Base-by-base conservation (phyloP, 2,113 vertebrate species). In the Atractosteus spatula region DNA sequence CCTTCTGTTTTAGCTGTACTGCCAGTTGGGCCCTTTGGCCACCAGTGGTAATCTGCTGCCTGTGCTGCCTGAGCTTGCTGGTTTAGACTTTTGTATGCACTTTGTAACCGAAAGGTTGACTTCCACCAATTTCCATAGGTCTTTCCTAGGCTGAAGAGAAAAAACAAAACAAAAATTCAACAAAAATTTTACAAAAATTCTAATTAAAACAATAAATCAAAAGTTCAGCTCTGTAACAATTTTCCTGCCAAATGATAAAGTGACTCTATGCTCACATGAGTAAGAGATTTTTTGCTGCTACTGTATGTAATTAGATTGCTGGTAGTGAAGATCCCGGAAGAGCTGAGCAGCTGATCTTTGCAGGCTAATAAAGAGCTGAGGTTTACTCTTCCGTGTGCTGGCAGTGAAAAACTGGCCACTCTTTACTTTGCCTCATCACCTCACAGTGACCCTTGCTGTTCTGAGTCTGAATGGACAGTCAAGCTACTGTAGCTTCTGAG, bases 391-490 rank as follows among this genome's bases (percentile, higher is more conserved):
- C 54, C 55, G 71, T 71, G 76, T 74, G 71, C 64, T 84, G 87
- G 68, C 29, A 63, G 69, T 73, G 65, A 29, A 73, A 79, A 86
- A 85, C 84, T 85, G 88, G 79, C 76, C 81, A 86, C 82, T 2
- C 64, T 85, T 84, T 82, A 78, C 83, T 84, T 85, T 82, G 82
- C 82, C 89, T 81, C 61, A 66, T 74, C 72, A 73, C 81, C 78
- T 78, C 81, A 77, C 71, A 51, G 75, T 76, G 74, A 65, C 17
- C 8, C 74, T 59, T 80, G 66, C 70, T 57, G 55, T 10, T 12
- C 70, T 80, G 77, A 51, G 47, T 63, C 79, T 87, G 85, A 78
- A 77, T 71, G 83, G 29, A 29, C 1, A 29, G 29, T 29, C 29
- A 29, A 29, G 29, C 29, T 29, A 29, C 29, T 29, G 29, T 2